phyloP scores from a whole-genome alignment of 2,888 invertebrate species.

The Charanyca ferruginea region DNA sequence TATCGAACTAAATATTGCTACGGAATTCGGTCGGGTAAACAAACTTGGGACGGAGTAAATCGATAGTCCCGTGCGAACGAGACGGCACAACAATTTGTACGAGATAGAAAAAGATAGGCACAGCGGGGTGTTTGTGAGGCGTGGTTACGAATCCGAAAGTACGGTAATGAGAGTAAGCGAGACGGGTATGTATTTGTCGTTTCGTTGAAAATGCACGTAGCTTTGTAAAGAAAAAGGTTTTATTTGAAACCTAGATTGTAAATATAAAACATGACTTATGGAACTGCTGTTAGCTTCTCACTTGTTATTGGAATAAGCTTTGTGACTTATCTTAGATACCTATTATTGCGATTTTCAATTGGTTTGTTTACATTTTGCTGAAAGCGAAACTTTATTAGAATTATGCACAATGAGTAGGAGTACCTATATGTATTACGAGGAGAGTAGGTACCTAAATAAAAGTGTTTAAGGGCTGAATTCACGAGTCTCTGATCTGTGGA shows the following conservation, averaged over 20 bases:
- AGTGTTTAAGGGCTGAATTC: too few species aligned
- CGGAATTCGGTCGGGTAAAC: conserved; percentile 85
- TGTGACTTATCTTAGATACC: conserved; percentile 28
- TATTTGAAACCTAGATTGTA: conserved; percentile 71
- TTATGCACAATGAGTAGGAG: background rate
- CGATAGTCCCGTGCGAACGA: conserved; percentile 79
- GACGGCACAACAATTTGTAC: conserved; percentile 66
- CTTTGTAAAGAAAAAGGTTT: conserved; percentile 57
- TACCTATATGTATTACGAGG: conserved; percentile 4
- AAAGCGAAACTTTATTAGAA: conserved; percentile 18
- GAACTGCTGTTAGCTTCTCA: conserved; percentile 66
- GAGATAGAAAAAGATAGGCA: conserved; percentile 75
- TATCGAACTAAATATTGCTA: conserved; percentile 74
- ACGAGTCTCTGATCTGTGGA: too few species aligned
- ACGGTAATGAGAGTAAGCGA: conserved; percentile 67
- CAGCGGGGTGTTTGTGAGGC: conserved; percentile 79
- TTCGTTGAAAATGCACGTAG: conserved; percentile 44
- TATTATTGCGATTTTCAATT: conserved; percentile 28
- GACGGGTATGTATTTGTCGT: conserved; percentile 65
- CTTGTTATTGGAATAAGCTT: conserved; percentile 57
- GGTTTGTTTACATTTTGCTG: conserved; percentile 31
- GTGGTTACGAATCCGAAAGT: conserved; percentile 76
- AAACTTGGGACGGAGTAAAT: conserved; percentile 78
- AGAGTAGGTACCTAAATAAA: background rate
- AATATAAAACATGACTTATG: conserved; percentile 73